Evolutionary conservation across 2,797 vertebrate genomes (phyloP).

Genomic region (Pseudopleuronectes americanus): DNA sequence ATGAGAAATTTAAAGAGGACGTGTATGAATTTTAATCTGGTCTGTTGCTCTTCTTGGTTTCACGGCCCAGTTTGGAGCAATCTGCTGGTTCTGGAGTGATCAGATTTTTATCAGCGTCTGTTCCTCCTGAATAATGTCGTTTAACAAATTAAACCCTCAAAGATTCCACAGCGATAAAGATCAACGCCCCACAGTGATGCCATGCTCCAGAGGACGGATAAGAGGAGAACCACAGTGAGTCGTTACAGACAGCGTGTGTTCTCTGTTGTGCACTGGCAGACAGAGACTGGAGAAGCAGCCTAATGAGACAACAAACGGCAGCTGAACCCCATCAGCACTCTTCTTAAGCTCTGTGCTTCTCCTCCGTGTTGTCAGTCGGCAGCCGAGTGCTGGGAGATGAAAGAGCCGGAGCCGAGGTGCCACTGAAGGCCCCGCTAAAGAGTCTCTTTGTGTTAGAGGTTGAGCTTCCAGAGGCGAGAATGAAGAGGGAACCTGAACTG

Average conservation of each 20-base stretch:
- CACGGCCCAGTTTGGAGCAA: too few relatives aligned
- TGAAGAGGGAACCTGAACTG: conserved; percentile 1
- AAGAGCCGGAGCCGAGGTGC: conserved; percentile 39
- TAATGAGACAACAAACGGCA: conserved; percentile 65
- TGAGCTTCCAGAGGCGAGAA: conserved; percentile 35
- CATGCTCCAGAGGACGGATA: neutral
- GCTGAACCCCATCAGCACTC: conserved; percentile 37
- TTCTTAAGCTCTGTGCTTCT: conserved; percentile 19
- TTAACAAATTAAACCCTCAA: neutral
- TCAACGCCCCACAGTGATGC: neutral
- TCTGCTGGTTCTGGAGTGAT: too few relatives aligned
- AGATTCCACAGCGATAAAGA: neutral
- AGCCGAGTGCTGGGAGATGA: conserved; percentile 44
- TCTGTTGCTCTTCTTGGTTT: too few relatives aligned
- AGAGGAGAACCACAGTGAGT: conserved; percentile 3
- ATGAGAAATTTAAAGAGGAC: too few relatives aligned
- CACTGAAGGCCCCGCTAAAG: conserved; percentile 32
- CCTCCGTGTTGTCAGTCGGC: conserved; percentile 42
- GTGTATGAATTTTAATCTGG: too few relatives aligned
- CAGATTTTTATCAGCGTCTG: neutral
- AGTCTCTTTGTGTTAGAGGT: conserved; percentile 47
- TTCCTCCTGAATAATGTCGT: conserved; percentile 5
- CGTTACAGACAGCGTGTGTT: conserved; percentile 16
- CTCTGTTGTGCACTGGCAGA: conserved; percentile 20
- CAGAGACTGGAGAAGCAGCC: conserved; percentile 28